Evolutionary conservation across 2,888 invertebrate species (phyloP).

Genomic region (Isoperla grammatica): DNA sequence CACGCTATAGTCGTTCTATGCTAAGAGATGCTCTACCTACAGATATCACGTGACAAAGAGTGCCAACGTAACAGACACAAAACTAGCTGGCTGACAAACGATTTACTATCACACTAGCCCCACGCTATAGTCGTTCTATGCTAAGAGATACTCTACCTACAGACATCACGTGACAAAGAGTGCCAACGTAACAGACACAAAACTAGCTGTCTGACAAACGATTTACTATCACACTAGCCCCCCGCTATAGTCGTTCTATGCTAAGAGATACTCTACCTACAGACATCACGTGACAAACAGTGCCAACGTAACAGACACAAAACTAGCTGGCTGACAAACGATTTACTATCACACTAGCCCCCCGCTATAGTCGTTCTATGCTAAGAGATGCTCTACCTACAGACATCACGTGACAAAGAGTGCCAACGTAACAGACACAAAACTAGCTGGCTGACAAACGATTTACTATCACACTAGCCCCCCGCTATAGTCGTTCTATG

Average conservation of each 20-base stretch:
- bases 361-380: not conserved
- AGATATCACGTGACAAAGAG: conserved; percentile 24
- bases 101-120: conserved; percentile 22
- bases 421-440: conserved; percentile 26
- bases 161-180: conserved; percentile 24
- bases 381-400: too few relatives aligned
- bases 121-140: not conserved
- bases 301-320: conserved; percentile 26
- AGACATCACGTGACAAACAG: conserved; percentile 24
- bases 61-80: conserved; percentile 26
- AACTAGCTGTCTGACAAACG: conserved; percentile 27
- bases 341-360: conserved; percentile 22
- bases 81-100: conserved; percentile 27
- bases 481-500: not conserved
- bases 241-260: not conserved
- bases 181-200: conserved; percentile 26
- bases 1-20: not conserved
- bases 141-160: too few relatives aligned
- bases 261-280: too few relatives aligned
- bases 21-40: conserved; percentile 1
- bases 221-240: conserved; percentile 22
- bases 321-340: conserved; percentile 27
- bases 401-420: conserved; percentile 24
- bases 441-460: conserved; percentile 27
- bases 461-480: conserved; percentile 22